Conservation (phyloP, 1,140 invertebrate genomes). For the Grapholita molesta region DNA sequence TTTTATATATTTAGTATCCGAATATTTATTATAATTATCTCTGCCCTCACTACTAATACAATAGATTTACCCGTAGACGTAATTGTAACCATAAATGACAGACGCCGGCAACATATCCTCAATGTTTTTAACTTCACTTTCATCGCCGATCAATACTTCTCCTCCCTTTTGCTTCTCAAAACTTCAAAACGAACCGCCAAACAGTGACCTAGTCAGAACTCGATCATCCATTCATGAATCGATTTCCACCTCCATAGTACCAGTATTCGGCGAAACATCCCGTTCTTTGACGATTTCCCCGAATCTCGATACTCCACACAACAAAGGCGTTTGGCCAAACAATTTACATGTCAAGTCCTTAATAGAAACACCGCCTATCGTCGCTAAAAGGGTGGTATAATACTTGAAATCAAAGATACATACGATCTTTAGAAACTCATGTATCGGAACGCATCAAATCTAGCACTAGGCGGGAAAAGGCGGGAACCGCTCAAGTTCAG, state of each 20-base stretch:
- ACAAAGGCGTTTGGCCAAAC: constrained; percentile 45
- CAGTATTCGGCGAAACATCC: background rate
- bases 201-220: background rate
- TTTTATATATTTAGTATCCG: too few relatives aligned
- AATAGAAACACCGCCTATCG: constrained; percentile 23
- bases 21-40: too few relatives aligned
- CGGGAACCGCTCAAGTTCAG: constrained; percentile 29
- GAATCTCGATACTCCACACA: constrained; percentile 22
- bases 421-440: background rate
- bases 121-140: background rate
- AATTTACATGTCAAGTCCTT: constrained; percentile 46
- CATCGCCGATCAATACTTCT: background rate
- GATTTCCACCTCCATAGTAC: background rate
- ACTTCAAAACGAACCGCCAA: background rate
- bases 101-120: too few relatives aligned
- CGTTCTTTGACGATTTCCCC: constrained; percentile 6
- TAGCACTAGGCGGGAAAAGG: constrained; percentile 48
- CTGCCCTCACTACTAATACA: too few relatives aligned
- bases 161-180: background rate
- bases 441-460: background rate
- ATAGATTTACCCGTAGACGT: too few relatives aligned
- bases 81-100: too few relatives aligned
- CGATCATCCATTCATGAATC: background rate
- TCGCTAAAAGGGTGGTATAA: background rate
- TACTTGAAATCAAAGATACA: background rate